These are phyloP conservation scores for Esox masquinongy DNA, from an alignment of 2,797 vertebrate species.

Conservation along the genomic window DNA sequence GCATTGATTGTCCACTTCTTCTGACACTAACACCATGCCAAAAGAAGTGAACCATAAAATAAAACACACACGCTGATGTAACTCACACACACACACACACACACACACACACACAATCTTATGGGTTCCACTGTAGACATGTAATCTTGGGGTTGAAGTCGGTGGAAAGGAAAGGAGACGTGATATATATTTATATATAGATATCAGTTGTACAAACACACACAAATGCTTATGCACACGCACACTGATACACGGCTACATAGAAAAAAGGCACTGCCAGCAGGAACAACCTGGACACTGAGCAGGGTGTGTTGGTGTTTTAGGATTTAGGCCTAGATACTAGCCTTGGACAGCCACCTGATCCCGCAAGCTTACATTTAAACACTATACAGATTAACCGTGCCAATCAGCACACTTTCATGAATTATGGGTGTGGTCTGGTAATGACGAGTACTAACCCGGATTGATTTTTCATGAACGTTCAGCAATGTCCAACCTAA, in stretches of 20 bases:
- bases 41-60: slow-evolving; percentile 66
- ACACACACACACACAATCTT: slow-evolving; percentile 19
- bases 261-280: slow-evolving; percentile 79
- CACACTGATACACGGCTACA: slow-evolving; percentile 42
- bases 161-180: neutral
- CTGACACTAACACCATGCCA: slow-evolving; percentile 42
- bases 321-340: too few species aligned
- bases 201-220: slow-evolving; percentile 30
- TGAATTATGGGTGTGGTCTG: too few species aligned
- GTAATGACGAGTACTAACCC: too few species aligned
- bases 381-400: too few species aligned
- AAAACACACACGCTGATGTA: slow-evolving; percentile 64
- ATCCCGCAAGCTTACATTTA: too few species aligned
- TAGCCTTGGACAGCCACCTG: too few species aligned
- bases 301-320: slow-evolving; percentile 17
- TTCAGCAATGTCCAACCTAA: too few species aligned
- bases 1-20: slow-evolving; percentile 65
- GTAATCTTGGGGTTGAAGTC: neutral
- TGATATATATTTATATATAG: slow-evolving; percentile 16
- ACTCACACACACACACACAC: slow-evolving; percentile 1
- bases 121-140: slow-evolving; percentile 22
- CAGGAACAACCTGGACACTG: slow-evolving; percentile 61
- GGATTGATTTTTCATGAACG: too few species aligned
- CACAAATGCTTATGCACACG: slow-evolving; percentile 4
- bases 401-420: too few species aligned